Evolutionary conservation across 2,888 invertebrate species (phyloP).

Genomic region (Acheta domesticus): DNA sequence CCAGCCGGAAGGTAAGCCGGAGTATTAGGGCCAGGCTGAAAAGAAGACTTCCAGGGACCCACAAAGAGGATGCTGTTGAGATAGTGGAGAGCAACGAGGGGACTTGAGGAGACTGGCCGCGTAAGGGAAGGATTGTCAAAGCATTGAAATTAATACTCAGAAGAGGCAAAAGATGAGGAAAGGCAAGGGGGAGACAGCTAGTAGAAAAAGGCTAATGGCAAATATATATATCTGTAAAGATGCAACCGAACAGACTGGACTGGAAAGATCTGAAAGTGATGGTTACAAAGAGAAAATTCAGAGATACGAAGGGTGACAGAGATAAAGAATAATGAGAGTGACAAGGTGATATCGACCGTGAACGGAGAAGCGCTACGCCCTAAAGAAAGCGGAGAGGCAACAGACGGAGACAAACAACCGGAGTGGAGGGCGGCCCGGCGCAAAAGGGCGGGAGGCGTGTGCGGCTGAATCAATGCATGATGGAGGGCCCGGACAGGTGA

Average conservation of each 20-base stretch:
- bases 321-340: slow-evolving; percentile 23
- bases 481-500: background rate
- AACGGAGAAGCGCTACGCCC: no score
- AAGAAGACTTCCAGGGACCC: no score
- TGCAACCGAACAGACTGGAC: slow-evolving; percentile 24
- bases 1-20: no score
- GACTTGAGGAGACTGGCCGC: background rate
- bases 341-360: background rate
- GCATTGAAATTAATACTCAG: no score
- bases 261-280: slow-evolving; percentile 18
- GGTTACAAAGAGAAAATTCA: background rate
- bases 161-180: no score
- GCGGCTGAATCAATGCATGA: background rate
- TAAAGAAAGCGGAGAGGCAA: no score
- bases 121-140: background rate
- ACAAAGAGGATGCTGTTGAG: background rate
- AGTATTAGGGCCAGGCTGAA: no score
- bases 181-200: no score
- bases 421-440: background rate
- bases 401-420: no score
- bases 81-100: background rate
- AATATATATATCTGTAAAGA: background rate
- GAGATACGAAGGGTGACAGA: slow-evolving; percentile 18
- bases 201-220: no score
- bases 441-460: slow-evolving; percentile 7